Base-by-base conservation (phyloP, 2,888 invertebrate species). In the Parnassius glacialis region DNA sequence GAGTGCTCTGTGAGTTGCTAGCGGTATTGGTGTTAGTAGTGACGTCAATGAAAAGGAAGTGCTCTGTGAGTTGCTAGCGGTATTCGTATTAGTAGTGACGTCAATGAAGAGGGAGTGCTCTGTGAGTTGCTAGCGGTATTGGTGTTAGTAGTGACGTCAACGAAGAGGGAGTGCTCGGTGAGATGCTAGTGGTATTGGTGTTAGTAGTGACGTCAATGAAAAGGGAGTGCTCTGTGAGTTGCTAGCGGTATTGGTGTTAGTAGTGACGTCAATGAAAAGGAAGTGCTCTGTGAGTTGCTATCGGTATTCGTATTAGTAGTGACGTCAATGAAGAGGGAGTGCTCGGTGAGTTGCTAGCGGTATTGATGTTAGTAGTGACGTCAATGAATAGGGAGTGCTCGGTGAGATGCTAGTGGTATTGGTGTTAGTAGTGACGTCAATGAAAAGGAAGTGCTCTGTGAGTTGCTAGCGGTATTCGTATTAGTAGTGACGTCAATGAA, bases 51-150 rank as follows among this genome's bases (percentile, higher is more conserved):
- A 98, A 78, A 97, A 97, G 80, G 98, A 97, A 3, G 95, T 98
- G 12, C 93, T 98, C 67, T 92, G 92, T 92, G 64, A 59, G 74
- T 67, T 2, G 9, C 3, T 11, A 13, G 1, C 16, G n/a, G 42
- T 5, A 34, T 34, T 34, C 0, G 34, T n/a, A n/a, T n/a, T n/a
- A n/a, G n/a, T n/a, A n/a, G n/a, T n/a, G 92, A 93, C 52, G 96
- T 96, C 73, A 94, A 96, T 72, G 97, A 98, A 78, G 97, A 97
- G 80, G 98, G 97, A 3, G 95, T 98, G 12, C 93, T 98, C 67
- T 92, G 92, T 92, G 64, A 59, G 74, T 67, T 2, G 9, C 3
- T 11, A 13, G 1, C 16, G n/a, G 42, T 5, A 34, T 34, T 34
- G 1, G 34, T n/a, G n/a, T n/a, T n/a, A n/a, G n/a, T n/a, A n/a